phyloP scores from a whole-genome alignment of 2,113 vertebrate genomes.

The Antechinus stuartii region DNA sequence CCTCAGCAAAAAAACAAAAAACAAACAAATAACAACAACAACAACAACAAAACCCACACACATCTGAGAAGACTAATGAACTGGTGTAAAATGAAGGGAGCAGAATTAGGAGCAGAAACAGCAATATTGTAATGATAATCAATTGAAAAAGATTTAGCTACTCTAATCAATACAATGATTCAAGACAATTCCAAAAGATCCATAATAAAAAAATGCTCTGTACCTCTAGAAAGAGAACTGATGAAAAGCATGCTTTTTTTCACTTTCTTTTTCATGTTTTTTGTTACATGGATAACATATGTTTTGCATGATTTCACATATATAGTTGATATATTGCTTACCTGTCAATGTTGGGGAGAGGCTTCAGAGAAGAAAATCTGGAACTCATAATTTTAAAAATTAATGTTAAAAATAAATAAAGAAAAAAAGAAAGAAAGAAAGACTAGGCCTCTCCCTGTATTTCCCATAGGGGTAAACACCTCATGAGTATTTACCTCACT shows the following conservation, averaged over 20 bases:
- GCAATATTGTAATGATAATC: too few species aligned
- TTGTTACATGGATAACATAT: neutral
- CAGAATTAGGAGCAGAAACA: neutral
- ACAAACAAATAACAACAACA: too few species aligned
- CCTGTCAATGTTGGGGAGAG: neutral
- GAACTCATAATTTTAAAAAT: too few species aligned
- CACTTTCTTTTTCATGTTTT: neutral
- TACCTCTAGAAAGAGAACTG: neutral
- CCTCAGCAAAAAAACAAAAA: too few species aligned
- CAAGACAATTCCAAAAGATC: neutral
- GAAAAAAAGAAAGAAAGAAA: neutral
- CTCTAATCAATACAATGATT: neutral
- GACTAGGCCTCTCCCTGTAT: neutral
- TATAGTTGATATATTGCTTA: neutral
- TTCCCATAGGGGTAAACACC: neutral
- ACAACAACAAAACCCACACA: too few species aligned
- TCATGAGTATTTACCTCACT: neutral
- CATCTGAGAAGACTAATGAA: too few species aligned
- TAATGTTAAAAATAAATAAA: too few species aligned
- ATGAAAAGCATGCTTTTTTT: neutral
- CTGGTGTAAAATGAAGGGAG: too few species aligned
- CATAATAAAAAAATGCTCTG: neutral
- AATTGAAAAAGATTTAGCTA: too few species aligned
- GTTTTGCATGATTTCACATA: neutral
- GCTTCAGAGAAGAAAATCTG: too few species aligned